Conservation (phyloP, 2,797 vertebrate species). For the Spea hammondii region DNA sequence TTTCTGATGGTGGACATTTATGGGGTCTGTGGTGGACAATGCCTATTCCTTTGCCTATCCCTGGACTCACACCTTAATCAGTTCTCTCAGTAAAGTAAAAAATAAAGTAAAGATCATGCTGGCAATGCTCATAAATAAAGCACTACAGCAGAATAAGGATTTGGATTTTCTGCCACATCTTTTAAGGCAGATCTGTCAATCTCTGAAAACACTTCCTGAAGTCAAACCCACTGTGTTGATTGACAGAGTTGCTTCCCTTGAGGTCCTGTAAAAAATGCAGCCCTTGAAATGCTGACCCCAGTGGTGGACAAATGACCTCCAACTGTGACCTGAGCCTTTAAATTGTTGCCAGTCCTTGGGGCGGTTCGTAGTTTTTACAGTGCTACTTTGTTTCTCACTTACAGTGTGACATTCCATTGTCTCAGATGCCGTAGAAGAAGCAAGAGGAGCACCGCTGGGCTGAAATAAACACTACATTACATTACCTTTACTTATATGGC, state of each 20-base stretch:
- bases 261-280: neutral
- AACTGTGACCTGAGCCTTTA: neutral
- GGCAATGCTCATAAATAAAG: too few relatives aligned
- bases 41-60: too few relatives aligned
- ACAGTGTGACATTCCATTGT: neutral
- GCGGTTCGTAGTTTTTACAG: neutral
- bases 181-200: neutral
- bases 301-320: neutral
- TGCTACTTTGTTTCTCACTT: neutral
- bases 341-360: neutral
- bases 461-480: too few relatives aligned
- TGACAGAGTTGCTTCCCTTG: too few relatives aligned
- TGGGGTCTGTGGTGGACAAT: too few relatives aligned
- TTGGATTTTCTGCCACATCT: neutral
- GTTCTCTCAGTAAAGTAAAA: too few relatives aligned
- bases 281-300: neutral
- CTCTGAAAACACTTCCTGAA: neutral
- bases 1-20: too few relatives aligned
- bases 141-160: neutral
- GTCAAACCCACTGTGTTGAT: neutral
- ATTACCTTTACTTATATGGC: too few relatives aligned
- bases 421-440: neutral
- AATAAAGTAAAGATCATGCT: too few relatives aligned
- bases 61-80: too few relatives aligned
- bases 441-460: too few relatives aligned